Percentiles rank a stretch among this genome's conserved stretches.
Conservation (phyloP, 2,113 vertebrate species). For the Onychostruthus taczanowskii region DNA sequence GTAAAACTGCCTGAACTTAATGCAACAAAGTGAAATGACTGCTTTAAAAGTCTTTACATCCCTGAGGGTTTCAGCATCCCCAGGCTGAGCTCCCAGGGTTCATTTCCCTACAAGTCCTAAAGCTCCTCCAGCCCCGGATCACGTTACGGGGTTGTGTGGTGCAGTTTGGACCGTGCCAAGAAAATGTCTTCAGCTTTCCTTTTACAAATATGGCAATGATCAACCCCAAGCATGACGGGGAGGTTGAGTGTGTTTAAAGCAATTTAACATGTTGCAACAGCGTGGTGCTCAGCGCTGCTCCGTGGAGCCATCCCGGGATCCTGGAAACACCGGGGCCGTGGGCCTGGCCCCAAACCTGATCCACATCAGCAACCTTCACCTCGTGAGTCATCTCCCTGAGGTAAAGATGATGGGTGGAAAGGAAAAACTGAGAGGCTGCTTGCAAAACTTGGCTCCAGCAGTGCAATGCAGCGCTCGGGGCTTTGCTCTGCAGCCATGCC, state of each 20-base stretch:
- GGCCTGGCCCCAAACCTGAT: not conserved
- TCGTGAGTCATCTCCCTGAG: not conserved
- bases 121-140: not conserved
- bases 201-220: constrained; percentile 33
- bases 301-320: not conserved
- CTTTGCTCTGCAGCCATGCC: not conserved
- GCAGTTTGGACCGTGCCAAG: not conserved
- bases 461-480: not conserved
- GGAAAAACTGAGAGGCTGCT: not conserved
- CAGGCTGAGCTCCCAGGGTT: not conserved
- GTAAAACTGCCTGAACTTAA: not conserved
- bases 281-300: not conserved
- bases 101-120: not conserved
- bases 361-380: not conserved
- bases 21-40: not conserved
- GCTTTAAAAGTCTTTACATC: not conserved
- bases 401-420: not conserved
- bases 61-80: not conserved
- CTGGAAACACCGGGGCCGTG: not conserved
- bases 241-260: not conserved
- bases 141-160: not conserved
- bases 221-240: not conserved
- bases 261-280: constrained; percentile 27
- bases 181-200: constrained; percentile 13
- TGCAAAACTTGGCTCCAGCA: not conserved